Conservation (phyloP, 2,113 vertebrate species). For the Dipodomys stephensi region DNA sequence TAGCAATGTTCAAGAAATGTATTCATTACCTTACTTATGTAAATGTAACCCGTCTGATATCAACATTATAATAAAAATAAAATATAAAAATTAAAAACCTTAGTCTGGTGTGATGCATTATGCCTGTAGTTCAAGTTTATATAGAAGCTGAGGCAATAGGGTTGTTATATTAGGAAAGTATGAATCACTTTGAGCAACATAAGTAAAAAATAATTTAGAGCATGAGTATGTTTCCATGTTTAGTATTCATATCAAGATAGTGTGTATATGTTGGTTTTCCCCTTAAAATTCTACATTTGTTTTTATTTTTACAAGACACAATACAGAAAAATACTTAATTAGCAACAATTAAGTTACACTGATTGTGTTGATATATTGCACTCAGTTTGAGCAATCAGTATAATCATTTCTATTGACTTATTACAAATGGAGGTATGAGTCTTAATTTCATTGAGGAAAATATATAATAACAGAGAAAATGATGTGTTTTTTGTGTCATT, state of each 20-base stretch:
- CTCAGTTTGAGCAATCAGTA: background rate
- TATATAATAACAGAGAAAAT: background rate
- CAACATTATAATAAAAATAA: no score
- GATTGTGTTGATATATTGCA: background rate
- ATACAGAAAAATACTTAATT: conserved; percentile 49
- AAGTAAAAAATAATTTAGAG: background rate
- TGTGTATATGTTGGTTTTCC: background rate
- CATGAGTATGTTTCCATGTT: background rate
- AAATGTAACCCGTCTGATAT: no score
- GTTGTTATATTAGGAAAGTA: background rate
- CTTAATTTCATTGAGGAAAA: conserved; percentile 36
- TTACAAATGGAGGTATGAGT: conserved; percentile 20
- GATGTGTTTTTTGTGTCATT: background rate
- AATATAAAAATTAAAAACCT: no score
- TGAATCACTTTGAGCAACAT: background rate
- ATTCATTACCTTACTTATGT: no score
- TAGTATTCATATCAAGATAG: background rate
- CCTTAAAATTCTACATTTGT: conserved; percentile 30
- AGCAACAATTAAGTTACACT: background rate
- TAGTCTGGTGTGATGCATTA: background rate
- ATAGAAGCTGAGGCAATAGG: background rate
- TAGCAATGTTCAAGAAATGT: no score
- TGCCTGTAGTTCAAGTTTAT: background rate
- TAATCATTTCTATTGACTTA: conserved; percentile 15
- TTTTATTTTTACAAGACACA: background rate